phyloP scores from a whole-genome alignment of 2,113 vertebrate genomes.

The Odocoileus virginianus region DNA sequence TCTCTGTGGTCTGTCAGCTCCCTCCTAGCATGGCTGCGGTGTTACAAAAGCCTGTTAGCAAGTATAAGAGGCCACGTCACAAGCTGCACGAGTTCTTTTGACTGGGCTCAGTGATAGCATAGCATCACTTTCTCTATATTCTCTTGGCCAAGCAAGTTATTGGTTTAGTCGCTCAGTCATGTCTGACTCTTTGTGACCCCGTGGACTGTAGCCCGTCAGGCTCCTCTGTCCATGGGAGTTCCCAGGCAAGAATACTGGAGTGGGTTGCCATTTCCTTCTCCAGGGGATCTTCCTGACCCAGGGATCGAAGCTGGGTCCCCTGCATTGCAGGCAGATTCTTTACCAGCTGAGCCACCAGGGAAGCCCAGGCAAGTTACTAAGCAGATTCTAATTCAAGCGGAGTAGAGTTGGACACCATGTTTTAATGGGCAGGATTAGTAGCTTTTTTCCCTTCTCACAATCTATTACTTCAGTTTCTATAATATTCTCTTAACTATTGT shows the following conservation, averaged over 20 bases:
- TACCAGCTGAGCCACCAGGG: background rate
- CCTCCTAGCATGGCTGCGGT: background rate
- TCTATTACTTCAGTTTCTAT: background rate
- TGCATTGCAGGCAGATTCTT: background rate
- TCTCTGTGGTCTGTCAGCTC: background rate
- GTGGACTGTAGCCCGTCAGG: background rate
- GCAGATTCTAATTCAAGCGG: background rate
- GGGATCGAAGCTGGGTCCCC: background rate
- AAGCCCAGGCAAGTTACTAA: background rate
- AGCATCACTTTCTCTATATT: background rate
- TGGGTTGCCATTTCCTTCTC: background rate
- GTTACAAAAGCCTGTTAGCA: background rate
- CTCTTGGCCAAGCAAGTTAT: background rate
- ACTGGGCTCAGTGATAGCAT: background rate
- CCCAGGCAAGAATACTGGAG: background rate
- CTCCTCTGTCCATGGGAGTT: background rate
- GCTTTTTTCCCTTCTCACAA: background rate
- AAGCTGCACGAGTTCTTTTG: background rate
- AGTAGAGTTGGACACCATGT: background rate
- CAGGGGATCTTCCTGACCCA: background rate
- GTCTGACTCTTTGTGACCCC: background rate
- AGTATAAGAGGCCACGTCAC: background rate
- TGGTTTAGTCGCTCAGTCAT: background rate
- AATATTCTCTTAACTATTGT: background rate
- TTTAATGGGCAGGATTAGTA: background rate